Evolutionary conservation across 1,140 invertebrate species (phyloP).

Genomic region (Pseudomyrmex cubaensis): DNA sequence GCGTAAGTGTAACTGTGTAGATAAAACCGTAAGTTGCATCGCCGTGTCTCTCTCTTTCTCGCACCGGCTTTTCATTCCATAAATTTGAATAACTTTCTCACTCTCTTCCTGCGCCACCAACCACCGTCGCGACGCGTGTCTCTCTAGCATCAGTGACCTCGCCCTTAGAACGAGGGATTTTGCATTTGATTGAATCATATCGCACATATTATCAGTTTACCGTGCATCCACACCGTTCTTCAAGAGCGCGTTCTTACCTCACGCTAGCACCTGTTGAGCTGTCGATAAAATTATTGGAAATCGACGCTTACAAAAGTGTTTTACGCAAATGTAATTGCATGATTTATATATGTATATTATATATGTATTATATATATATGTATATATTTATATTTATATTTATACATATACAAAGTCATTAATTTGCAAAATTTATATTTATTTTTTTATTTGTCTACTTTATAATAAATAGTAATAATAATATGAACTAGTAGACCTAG

Average conservation of each 20-base stretch:
- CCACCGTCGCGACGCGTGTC: conserved; percentile 23
- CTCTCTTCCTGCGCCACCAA: conserved; percentile 67
- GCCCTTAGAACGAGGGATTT: conserved; percentile 67
- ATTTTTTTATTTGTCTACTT: too few species aligned
- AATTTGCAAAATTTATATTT: too few species aligned
- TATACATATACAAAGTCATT: too few species aligned
- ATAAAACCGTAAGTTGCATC: conserved; percentile 45
- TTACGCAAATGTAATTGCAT: neutral
- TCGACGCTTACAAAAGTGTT: neutral
- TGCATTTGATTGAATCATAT: conserved; percentile 63
- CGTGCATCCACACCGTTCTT: conserved; percentile 24
- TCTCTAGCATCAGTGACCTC: conserved; percentile 59
- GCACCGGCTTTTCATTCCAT: conserved; percentile 67
- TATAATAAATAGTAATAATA: too few species aligned
- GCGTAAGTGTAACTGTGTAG: neutral
- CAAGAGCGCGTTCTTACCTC: neutral
- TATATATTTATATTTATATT: too few species aligned
- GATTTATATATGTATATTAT: too few species aligned
- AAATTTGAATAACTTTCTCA: conserved; percentile 71
- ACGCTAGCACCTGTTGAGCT: neutral
- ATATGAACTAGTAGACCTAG: too few species aligned
- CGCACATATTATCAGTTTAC: conserved; percentile 57
- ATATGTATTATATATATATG: too few species aligned
- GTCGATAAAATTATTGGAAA: neutral
- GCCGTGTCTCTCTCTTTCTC: conserved; percentile 5